Evolutionary conservation across 2,888 invertebrate species (phyloP).

Genomic region (Orchesella flavescens): DNA sequence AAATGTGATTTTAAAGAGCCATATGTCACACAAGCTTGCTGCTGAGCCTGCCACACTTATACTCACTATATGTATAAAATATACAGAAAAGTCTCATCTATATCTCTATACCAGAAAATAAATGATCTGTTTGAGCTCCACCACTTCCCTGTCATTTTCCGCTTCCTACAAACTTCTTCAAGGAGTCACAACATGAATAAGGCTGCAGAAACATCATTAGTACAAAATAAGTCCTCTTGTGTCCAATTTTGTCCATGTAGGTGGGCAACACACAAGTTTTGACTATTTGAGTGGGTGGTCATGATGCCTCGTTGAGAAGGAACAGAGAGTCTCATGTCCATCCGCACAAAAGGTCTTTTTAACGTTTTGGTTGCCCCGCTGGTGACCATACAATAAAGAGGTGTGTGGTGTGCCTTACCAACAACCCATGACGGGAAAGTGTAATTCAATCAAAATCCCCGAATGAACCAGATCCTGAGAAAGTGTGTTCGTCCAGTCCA

Average conservation of each 20-base stretch:
- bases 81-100: too few relatives aligned
- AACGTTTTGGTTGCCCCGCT: constrained; percentile 49
- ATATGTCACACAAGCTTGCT: constrained; percentile 53
- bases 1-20: constrained; percentile 59
- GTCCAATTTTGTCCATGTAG: constrained; percentile 67
- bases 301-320: constrained; percentile 69
- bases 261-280: constrained; percentile 71
- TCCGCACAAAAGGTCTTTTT: constrained; percentile 55
- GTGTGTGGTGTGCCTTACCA: constrained; percentile 16
- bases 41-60: constrained; percentile 28
- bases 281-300: constrained; percentile 72
- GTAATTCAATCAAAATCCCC: constrained; percentile 33
- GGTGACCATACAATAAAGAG: constrained; percentile 29
- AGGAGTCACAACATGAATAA: not conserved
- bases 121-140: constrained; percentile 52
- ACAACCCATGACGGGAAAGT: not conserved
- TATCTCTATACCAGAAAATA: constrained; percentile 49
- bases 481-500: not conserved
- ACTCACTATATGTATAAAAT: too few relatives aligned
- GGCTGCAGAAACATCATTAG: constrained; percentile 46
- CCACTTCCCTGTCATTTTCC: constrained; percentile 48
- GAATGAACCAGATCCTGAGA: constrained; percentile 27
- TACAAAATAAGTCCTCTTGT: constrained; percentile 33
- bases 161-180: constrained; percentile 29
- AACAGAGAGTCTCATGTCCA: constrained; percentile 69